These are phyloP conservation scores for Ditula angustiorana DNA, from an alignment of 2,888 invertebrate species.

Conservation along the genomic window DNA sequence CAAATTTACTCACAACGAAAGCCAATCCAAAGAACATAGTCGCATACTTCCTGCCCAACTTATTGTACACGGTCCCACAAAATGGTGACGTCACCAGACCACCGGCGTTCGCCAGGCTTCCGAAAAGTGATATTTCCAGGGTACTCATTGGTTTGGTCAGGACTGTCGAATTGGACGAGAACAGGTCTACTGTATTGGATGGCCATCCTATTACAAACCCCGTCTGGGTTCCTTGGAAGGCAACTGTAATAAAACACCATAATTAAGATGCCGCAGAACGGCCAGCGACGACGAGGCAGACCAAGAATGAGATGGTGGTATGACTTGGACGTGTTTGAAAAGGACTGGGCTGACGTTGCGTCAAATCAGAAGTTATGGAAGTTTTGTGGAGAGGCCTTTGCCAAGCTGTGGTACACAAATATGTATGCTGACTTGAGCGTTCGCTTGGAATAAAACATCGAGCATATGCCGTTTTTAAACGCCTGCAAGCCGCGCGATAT, in stretches of 20 bases:
- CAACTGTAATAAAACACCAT: conserved; percentile 61
- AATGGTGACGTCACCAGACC: conserved; percentile 68
- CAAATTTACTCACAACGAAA: conserved; percentile 62
- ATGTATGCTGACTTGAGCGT: too few species aligned
- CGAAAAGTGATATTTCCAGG: conserved; percentile 67
- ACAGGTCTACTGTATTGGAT: conserved; percentile 68
- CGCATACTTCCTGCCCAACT: conserved; percentile 70
- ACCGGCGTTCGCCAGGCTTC: conserved; percentile 71
- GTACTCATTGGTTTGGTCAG: conserved; percentile 64
- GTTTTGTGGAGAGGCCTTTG: too few species aligned
- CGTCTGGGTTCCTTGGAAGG: conserved; percentile 64
- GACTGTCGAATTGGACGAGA: conserved; percentile 68
- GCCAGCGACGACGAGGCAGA: too few species aligned
- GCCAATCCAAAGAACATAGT: conserved; percentile 73
- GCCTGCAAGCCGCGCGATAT: too few species aligned
- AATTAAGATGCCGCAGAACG: too few species aligned
- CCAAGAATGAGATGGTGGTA: too few species aligned
- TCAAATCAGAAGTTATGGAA: too few species aligned
- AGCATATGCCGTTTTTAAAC: too few species aligned
- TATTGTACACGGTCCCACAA: conserved; percentile 67
- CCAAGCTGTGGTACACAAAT: too few species aligned
- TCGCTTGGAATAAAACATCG: too few species aligned
- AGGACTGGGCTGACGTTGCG: too few species aligned
- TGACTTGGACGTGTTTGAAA: too few species aligned
- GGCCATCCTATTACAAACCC: conserved; percentile 76